Evolutionary conservation across 2,888 invertebrate genomes (phyloP).

Genomic region (Platycheirus rosarum): DNA sequence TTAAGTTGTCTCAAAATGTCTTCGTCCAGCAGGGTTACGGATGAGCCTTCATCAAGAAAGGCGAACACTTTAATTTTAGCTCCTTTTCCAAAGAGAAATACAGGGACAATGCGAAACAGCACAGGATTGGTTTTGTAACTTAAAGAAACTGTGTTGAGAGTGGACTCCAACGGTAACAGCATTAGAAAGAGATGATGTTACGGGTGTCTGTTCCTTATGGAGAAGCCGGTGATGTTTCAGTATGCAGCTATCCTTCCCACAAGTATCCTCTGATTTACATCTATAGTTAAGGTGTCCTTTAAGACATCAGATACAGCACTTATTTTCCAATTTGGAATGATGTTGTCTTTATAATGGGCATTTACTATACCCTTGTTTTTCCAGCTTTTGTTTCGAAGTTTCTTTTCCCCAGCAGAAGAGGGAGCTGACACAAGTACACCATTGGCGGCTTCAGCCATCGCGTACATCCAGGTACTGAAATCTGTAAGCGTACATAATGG

Average conservation of each 20-base stretch:
- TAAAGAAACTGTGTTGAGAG: not conserved
- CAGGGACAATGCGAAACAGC: not conserved
- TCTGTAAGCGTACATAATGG: slow-evolving; percentile 16
- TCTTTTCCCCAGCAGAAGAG: slow-evolving; percentile 13
- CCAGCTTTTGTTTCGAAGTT: slow-evolving; percentile 4
- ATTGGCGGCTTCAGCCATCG: slow-evolving; percentile 14
- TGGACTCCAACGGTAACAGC: not conserved
- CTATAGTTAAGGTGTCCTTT: slow-evolving; percentile 1
- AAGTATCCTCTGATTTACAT: slow-evolving; percentile 16
- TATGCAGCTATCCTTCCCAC: slow-evolving; percentile 28
- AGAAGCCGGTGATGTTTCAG: slow-evolving; percentile 28
- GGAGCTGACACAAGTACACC: not conserved
- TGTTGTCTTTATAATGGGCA: not conserved
- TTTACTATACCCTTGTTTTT: slow-evolving; percentile 16
- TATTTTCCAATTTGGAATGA: not conserved
- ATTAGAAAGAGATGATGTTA: too few species aligned
- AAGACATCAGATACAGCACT: slow-evolving; percentile 28
- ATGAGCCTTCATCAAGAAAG: not conserved
- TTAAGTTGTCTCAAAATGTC: not conserved
- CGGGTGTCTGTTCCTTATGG: slow-evolving; percentile 2
- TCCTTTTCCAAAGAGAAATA: not conserved
- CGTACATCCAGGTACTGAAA: slow-evolving; percentile 30
- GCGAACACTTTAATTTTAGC: not conserved
- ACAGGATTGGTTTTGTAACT: not conserved
- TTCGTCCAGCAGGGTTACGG: not conserved